phyloP scores from a whole-genome alignment of 2,113 vertebrate genomes.

The Nothocercus julius region DNA sequence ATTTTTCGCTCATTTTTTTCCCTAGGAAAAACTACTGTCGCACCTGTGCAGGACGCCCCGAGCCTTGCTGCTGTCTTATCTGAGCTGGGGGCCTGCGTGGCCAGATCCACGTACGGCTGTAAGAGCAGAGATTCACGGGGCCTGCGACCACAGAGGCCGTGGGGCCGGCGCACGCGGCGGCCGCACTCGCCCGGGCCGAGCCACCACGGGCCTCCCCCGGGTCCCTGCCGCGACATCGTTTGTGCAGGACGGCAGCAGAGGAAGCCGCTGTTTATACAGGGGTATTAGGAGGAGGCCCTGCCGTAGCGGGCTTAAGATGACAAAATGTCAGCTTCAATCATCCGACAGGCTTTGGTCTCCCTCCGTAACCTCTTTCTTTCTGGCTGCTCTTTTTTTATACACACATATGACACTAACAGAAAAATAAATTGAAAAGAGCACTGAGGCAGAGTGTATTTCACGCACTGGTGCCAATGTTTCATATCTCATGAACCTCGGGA shows the following conservation, averaged over 20 bases:
- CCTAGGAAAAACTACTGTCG: slow-evolving; percentile 9
- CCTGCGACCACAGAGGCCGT: no score
- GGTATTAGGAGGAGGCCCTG: slow-evolving; percentile 43
- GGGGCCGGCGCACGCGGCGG: no score
- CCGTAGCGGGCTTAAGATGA: slow-evolving; percentile 46
- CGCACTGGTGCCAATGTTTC: slow-evolving; percentile 78
- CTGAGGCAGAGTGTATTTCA: slow-evolving; percentile 84
- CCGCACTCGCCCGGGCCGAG: no score
- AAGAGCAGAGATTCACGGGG: not conserved
- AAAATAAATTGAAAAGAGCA: slow-evolving; percentile 86
- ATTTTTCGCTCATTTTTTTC: not conserved
- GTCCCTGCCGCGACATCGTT: slow-evolving; percentile 61
- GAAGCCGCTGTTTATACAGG: slow-evolving; percentile 61
- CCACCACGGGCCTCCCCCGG: slow-evolving; percentile 31
- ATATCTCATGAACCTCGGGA: slow-evolving; percentile 82
- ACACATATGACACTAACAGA: slow-evolving; percentile 77
- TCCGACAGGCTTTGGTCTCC: slow-evolving; percentile 61
- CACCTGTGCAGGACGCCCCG: not conserved
- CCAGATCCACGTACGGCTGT: not conserved
- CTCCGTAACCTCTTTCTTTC: slow-evolving; percentile 67
- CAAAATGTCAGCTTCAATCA: slow-evolving; percentile 73
- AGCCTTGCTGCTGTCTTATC: not conserved
- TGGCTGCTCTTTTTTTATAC: slow-evolving; percentile 67
- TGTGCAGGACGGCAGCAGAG: slow-evolving; percentile 60
- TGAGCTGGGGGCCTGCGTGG: not conserved